Base-by-base conservation (phyloP, 2,888 invertebrate genomes). In the Caradrina clavipalpis region DNA sequence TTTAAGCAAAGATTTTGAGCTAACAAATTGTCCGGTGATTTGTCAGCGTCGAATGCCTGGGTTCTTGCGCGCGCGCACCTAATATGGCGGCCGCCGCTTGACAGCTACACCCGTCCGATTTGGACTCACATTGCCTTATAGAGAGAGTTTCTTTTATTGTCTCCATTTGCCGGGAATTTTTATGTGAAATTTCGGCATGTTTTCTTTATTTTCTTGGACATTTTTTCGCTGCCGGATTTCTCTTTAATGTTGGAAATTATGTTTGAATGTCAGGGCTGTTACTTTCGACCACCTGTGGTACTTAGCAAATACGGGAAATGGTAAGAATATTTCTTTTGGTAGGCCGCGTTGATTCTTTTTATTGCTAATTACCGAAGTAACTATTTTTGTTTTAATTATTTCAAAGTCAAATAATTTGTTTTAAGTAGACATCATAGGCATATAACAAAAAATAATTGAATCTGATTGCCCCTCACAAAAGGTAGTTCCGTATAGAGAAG, bases 21-120 rank as follows among this genome's bases (percentile, higher is more conserved):
- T 91, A 93, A 94, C 94, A 95, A 94, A 95, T 95, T 92, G 93
- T 89, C 89, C 85, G 87, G 94, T 92, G 93, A 95, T 95, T 95
- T 95, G 95, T 96, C 95, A 94, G 92, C 84, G 88, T 87, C 89
- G 91, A 86, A 91, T 93, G 88, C 91, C 90, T 89, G 83, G 81
- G 88, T 93, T 93, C 91, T 92, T 93, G 88, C 88, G 90, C 87
- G 72, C 85, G 89, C 89, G 88, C 88, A 83, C 94, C 94, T 86
- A 92, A 94, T 92, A 93, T 90, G 95, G 95, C 89, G 77, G 86
- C 81, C 83, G 80, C 76, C 82, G 81, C 84, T 83, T 90, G 92
- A 92, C 92, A 89, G 91, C 87, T 87, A 85, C 88, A 85, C 86
- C 85, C 85, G 78, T 88, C 88, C 82, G 87, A 85, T 90, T 89